Conservation (phyloP, 1,140 invertebrate species). For the Drosophila neocordata region DNA sequence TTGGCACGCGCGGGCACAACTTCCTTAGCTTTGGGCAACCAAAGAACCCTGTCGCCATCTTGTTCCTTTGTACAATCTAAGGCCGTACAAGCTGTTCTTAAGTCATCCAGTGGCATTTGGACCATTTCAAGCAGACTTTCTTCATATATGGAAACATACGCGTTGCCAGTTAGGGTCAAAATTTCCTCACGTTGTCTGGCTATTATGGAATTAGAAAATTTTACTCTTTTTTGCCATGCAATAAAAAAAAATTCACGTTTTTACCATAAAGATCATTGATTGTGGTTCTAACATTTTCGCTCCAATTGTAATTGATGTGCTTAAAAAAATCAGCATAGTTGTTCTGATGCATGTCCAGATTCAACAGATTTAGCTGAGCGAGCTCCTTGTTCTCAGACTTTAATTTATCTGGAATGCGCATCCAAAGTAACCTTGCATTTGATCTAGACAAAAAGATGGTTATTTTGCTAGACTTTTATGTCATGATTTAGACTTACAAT, state of each 20-base stretch:
- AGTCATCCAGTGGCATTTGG: conserved; percentile 51
- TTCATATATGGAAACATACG: conserved; percentile 70
- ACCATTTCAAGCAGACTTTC: conserved; percentile 57
- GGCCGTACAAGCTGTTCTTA: conserved; percentile 30
- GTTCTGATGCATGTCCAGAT: conserved; percentile 62
- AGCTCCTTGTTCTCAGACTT: conserved; percentile 62
- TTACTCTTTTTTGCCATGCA: not conserved
- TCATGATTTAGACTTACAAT: conserved; percentile 34
- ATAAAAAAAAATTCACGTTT: not conserved
- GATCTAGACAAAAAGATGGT: conserved; percentile 27
- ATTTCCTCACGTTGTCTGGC: conserved; percentile 61
- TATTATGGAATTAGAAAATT: not conserved
- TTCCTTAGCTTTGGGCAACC: conserved; percentile 56
- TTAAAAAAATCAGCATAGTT: conserved; percentile 65
- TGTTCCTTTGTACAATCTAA: conserved; percentile 59
- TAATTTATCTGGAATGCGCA: conserved; percentile 57
- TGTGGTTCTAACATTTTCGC: conserved; percentile 49
- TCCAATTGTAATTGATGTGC: conserved; percentile 66
- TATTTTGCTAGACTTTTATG: not conserved
- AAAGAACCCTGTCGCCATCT: conserved; percentile 55
- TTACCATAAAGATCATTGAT: conserved; percentile 58
- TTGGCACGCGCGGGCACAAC: conserved; percentile 35
- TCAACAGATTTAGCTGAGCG: conserved; percentile 54
- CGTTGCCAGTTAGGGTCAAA: conserved; percentile 51
- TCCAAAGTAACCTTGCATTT: conserved; percentile 65